Percentiles rank a stretch among this genome's conserved stretches.
Conservation (phyloP, 2,888 invertebrate genomes). For the Venustoraphidia nigricollis region DNA sequence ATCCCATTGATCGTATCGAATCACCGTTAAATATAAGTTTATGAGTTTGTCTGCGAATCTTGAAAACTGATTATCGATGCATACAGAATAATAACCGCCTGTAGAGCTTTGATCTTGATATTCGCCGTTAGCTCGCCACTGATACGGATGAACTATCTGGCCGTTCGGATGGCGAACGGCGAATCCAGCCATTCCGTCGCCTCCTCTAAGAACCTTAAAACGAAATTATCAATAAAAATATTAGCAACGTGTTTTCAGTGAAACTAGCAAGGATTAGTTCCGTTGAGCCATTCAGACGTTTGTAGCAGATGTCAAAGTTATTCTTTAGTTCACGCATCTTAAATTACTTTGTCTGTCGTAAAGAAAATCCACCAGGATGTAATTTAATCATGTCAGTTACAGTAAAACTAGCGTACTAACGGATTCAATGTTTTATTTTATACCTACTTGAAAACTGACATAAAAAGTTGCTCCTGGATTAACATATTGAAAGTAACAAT, state of each 20-base stretch:
- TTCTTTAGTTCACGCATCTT: too few relatives aligned
- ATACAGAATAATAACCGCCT: constrained; percentile 80
- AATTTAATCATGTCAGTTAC: too few relatives aligned
- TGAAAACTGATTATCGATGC: constrained; percentile 87
- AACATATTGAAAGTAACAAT: constrained; percentile 90
- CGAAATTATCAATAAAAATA: constrained; percentile 1
- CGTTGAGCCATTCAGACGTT: too few relatives aligned
- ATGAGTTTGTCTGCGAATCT: constrained; percentile 80
- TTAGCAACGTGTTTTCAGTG: too few relatives aligned
- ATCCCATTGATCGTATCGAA: constrained; percentile 87
- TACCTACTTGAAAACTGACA: constrained; percentile 77
- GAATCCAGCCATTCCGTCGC: constrained; percentile 88
- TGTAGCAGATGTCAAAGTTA: too few relatives aligned
- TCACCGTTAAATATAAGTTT: constrained; percentile 80
- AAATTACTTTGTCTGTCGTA: too few relatives aligned
- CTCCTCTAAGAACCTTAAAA: constrained; percentile 72
- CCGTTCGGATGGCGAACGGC: constrained; percentile 77
- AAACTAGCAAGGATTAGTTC: too few relatives aligned
- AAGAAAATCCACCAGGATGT: too few relatives aligned
- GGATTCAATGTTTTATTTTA: too few relatives aligned
- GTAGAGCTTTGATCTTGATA: constrained; percentile 69
- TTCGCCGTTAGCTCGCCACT: constrained; percentile 79
- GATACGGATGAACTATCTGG: constrained; percentile 74
- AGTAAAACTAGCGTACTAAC: too few relatives aligned
- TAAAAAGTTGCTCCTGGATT: constrained; percentile 84